phyloP scores from a whole-genome alignment of 1,140 invertebrate species.

The Pomacea maculata region DNA sequence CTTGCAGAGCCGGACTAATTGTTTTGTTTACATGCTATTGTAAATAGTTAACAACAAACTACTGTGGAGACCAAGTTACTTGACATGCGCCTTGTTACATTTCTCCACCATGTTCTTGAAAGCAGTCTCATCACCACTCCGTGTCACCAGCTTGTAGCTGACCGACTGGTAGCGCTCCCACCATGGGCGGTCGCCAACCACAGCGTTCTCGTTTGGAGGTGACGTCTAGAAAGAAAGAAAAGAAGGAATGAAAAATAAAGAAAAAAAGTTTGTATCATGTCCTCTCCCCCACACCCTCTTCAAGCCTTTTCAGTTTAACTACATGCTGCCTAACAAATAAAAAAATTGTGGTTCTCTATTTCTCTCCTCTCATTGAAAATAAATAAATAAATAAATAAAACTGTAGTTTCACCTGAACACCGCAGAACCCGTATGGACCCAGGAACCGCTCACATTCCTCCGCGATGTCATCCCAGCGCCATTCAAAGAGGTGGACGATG shows the following conservation, averaged over 20 bases:
- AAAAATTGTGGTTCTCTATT: background rate
- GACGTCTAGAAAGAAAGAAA: no score
- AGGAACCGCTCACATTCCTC: slow-evolving; percentile 83
- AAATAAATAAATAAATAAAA: background rate
- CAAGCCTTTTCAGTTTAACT: no score
- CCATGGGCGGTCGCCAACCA: slow-evolving; percentile 70
- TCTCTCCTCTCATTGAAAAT: no score
- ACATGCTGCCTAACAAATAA: no score
- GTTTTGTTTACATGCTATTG: background rate
- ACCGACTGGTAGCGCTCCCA: slow-evolving; percentile 89
- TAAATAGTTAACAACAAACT: no score
- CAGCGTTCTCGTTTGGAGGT: slow-evolving; percentile 42
- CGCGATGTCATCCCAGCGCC: slow-evolving; percentile 70
- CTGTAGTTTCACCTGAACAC: slow-evolving; percentile 29
- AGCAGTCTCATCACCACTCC: slow-evolving; percentile 78
- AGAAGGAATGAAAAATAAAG: background rate
- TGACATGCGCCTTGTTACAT: slow-evolving; percentile 77
- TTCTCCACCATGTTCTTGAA: slow-evolving; percentile 79
- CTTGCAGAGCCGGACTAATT: background rate
- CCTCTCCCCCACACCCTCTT: no score
- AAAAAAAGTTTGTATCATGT: no score
- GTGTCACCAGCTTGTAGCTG: slow-evolving; percentile 80
- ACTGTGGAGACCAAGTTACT: slow-evolving; percentile 57
- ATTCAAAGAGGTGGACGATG: slow-evolving; percentile 37
- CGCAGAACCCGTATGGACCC: slow-evolving; percentile 71